These are phyloP conservation scores for Phorcus lineatus DNA, from an alignment of 2,888 invertebrate species.

Conservation along the genomic window DNA sequence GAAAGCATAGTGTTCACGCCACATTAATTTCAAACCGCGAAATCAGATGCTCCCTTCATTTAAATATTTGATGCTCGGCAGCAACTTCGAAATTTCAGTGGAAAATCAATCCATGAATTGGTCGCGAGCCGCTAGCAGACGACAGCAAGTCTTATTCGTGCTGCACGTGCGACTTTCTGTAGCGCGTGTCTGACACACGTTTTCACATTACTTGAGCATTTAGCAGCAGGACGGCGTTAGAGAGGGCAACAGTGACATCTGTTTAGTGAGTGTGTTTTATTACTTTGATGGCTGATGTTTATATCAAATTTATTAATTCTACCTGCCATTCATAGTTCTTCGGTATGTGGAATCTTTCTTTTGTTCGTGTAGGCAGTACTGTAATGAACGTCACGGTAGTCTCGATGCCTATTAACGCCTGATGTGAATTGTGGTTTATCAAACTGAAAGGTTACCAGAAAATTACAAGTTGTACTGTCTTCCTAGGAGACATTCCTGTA, in stretches of 20 bases:
- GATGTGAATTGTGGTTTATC: too few species aligned
- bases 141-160: conserved; percentile 16
- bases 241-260: not conserved
- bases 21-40: conserved; percentile 3
- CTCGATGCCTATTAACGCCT: too few species aligned
- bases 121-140: conserved; percentile 9
- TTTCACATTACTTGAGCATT: not conserved
- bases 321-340: too few species aligned
- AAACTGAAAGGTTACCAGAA: too few species aligned
- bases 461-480: too few species aligned
- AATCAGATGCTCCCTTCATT: not conserved
- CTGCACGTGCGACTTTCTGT: not conserved
- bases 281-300: not conserved
- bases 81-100: conserved; percentile 21
- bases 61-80: conserved; percentile 21
- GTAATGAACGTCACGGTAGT: too few species aligned
- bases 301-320: too few species aligned
- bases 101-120: conserved; percentile 8
- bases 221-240: not conserved
- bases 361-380: too few species aligned
- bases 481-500: too few species aligned
- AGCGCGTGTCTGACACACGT: conserved; percentile 6
- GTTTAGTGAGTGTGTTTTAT: not conserved
- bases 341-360: too few species aligned
- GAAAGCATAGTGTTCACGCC: conserved; percentile 8